Conservation (phyloP, 2,888 invertebrate genomes). For the Candidula unifasciata region DNA sequence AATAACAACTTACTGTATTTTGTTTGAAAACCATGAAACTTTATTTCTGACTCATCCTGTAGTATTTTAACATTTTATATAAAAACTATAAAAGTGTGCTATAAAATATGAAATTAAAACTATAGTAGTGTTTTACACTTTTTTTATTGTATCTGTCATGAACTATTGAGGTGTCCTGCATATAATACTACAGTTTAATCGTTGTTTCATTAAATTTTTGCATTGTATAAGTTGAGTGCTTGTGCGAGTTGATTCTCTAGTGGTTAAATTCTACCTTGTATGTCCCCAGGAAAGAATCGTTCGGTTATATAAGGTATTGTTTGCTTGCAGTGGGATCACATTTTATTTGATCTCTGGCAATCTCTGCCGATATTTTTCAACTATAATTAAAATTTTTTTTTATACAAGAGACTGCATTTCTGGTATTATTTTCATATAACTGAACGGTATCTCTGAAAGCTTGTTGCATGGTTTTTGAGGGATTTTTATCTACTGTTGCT, state of each 20-base stretch:
- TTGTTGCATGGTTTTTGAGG: slow-evolving; percentile 50
- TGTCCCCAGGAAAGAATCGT: slow-evolving; percentile 40
- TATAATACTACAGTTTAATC: no score
- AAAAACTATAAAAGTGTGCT: no score
- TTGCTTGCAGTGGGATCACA: not conserved
- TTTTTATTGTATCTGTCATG: not conserved
- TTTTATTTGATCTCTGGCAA: not conserved
- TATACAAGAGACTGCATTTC: not conserved
- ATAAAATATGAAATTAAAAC: not conserved
- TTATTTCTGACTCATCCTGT: no score
- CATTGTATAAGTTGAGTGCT: not conserved
- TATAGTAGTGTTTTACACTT: not conserved
- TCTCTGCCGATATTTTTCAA: not conserved
- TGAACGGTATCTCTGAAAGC: not conserved
- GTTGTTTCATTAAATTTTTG: no score
- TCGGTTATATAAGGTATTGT: slow-evolving; percentile 43
- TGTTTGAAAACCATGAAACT: no score
- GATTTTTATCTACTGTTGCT: not conserved
- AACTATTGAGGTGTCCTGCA: no score
- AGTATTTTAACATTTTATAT: not conserved
- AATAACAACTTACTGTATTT: no score
- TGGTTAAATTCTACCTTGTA: slow-evolving; percentile 4
- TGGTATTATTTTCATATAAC: not conserved
- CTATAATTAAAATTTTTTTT: slow-evolving; percentile 1
- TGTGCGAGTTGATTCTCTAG: not conserved